Conservation (phyloP, 2,797 vertebrate species). For the Hafferia zeledoni region DNA sequence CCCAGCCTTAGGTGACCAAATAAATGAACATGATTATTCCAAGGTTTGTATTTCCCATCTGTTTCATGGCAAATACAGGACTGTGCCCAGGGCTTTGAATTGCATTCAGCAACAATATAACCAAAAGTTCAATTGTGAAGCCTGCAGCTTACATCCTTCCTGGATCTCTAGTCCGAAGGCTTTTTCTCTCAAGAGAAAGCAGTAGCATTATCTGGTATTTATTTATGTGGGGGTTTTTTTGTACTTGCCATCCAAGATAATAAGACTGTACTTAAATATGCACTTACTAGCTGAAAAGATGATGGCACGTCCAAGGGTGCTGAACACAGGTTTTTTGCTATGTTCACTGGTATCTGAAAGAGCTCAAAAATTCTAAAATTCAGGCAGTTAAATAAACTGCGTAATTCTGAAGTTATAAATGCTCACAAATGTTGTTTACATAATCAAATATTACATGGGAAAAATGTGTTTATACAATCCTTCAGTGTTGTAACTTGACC, state of each 20-base stretch:
- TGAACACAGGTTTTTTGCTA: neutral
- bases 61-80: neutral
- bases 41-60: neutral
- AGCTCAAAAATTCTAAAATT: neutral
- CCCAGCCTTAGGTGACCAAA: neutral
- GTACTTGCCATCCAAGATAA: neutral
- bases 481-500: neutral
- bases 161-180: neutral
- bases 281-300: neutral
- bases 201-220: neutral
- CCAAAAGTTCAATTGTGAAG: neutral
- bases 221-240: rapidly evolving
- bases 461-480: neutral
- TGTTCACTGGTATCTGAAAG: neutral
- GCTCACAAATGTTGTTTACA: neutral
- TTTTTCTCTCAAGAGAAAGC: neutral
- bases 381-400: neutral
- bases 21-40: neutral
- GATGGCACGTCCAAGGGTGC: neutral
- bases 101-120: neutral
- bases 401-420: neutral
- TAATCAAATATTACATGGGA: neutral
- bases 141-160: neutral
- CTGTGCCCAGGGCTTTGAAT: neutral
- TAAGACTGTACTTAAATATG: neutral